Percentiles rank a stretch among this genome's conserved stretches.
These are phyloP conservation scores for Acanthis flammea DNA, from an alignment of 2,797 vertebrate species.

Conservation along the genomic window DNA sequence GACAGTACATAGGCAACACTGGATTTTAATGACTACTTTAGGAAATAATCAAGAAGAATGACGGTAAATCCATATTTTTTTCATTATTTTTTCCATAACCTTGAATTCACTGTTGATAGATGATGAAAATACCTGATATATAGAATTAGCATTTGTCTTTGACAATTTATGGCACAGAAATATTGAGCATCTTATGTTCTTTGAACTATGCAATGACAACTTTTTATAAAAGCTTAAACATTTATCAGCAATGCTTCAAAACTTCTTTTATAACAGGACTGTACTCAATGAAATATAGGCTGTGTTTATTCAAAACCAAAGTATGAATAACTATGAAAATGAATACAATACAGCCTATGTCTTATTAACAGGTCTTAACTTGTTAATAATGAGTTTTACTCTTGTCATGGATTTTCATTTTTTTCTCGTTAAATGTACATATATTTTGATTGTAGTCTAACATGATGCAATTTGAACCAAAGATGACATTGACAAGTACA, in stretches of 20 bases:
- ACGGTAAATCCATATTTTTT: background rate
- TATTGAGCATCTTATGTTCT: background rate
- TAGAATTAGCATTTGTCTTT: background rate
- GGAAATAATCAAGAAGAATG: background rate
- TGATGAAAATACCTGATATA: background rate
- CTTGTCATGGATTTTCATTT: background rate
- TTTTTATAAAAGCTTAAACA: background rate
- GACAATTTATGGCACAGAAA: background rate
- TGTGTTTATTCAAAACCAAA: background rate
- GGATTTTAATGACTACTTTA: background rate
- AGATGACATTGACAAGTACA: background rate
- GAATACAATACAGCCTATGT: background rate
- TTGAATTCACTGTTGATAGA: background rate
- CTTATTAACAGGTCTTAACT: background rate
- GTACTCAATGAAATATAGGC: background rate
- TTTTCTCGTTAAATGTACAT: background rate
- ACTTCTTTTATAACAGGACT: background rate
- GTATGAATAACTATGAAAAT: background rate
- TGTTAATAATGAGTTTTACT: background rate
- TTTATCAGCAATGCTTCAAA: background rate
- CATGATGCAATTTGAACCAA: background rate
- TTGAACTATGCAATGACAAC: background rate
- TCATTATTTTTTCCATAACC: background rate
- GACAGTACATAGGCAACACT: background rate
- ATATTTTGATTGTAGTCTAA: background rate